These are phyloP conservation scores for Aphodius granarius DNA, from an alignment of 2,888 invertebrate species.

Conservation along the genomic window DNA sequence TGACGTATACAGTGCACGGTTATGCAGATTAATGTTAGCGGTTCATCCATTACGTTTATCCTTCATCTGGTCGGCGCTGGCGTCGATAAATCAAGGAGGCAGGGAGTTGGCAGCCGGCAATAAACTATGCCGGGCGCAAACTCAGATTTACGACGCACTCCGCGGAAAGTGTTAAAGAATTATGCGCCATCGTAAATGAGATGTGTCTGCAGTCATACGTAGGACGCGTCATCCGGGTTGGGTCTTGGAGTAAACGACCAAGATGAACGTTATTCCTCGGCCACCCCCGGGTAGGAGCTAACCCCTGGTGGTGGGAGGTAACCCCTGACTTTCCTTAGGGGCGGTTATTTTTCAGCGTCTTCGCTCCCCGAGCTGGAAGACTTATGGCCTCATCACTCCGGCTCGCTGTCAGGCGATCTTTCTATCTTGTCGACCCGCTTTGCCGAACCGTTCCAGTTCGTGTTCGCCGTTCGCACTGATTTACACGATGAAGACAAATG, in stretches of 20 bases:
- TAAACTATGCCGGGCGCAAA: slow-evolving; percentile 48
- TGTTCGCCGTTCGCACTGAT: slow-evolving; percentile 50
- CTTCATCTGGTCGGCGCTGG: slow-evolving; percentile 47
- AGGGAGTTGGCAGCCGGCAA: slow-evolving; percentile 43
- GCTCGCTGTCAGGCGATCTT: slow-evolving; percentile 51
- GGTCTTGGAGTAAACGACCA: slow-evolving; percentile 52
- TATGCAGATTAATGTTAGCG: slow-evolving; percentile 37
- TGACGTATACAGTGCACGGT: slow-evolving; percentile 18
- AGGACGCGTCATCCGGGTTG: slow-evolving; percentile 52
- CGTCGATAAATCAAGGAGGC: slow-evolving; percentile 47
- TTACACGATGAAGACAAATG: slow-evolving; percentile 53
- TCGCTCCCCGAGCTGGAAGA: slow-evolving; percentile 41
- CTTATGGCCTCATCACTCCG: slow-evolving; percentile 54
- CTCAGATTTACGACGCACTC: slow-evolving; percentile 52
- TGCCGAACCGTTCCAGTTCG: slow-evolving; percentile 48
- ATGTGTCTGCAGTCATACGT: slow-evolving; percentile 55
- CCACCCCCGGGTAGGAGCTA: neutral
- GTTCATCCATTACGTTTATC: slow-evolving; percentile 51
- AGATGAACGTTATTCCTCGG: slow-evolving; percentile 50
- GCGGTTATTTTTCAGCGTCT: slow-evolving; percentile 10
- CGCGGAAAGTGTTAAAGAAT: slow-evolving; percentile 58
- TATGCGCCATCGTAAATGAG: slow-evolving; percentile 59
- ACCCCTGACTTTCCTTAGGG: slow-evolving; percentile 43
- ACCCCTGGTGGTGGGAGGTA: slow-evolving; percentile 32
- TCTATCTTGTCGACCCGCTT: slow-evolving; percentile 50